A percentile compares a stretch with the other conserved stretches of the same genome.
Conservation (phyloP, 2,113 vertebrate genomes). For the Notechis scutatus region DNA sequence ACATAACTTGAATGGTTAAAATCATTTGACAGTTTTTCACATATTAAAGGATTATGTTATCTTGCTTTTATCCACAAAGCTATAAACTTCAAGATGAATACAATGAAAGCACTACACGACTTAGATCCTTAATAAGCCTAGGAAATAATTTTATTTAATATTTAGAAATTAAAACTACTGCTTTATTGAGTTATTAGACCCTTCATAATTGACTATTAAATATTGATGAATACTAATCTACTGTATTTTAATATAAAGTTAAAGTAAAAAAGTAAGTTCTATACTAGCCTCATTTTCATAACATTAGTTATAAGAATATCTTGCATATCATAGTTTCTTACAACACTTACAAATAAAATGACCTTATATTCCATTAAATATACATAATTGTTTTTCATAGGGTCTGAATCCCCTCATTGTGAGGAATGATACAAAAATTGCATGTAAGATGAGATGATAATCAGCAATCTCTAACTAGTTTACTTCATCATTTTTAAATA, state of each 20-base stretch:
- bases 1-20: constrained; percentile 36
- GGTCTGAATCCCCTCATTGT: no score
- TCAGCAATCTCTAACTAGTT: constrained; percentile 16
- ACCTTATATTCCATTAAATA: background rate
- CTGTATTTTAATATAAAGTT: constrained; percentile 43
- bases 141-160: constrained; percentile 38
- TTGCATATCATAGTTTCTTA: constrained; percentile 20
- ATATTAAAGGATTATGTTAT: constrained; percentile 8
- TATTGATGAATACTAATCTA: constrained; percentile 48
- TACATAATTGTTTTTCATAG: no score
- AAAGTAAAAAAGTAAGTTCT: constrained; percentile 15
- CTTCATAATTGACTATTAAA: constrained; percentile 9
- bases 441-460: background rate
- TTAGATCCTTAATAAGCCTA: constrained; percentile 36
- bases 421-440: background rate
- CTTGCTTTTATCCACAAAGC: constrained; percentile 34
- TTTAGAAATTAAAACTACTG: constrained; percentile 19
- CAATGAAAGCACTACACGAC: constrained; percentile 29
- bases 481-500: background rate
- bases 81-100: constrained; percentile 26
- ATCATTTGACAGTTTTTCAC: constrained; percentile 23
- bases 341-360: constrained; percentile 23
- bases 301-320: constrained; percentile 4
- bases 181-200: constrained; percentile 31
- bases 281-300: constrained; percentile 41